These are phyloP conservation scores for Polietes domitor DNA, from an alignment of 2,888 invertebrate species.

Conservation along the genomic window DNA sequence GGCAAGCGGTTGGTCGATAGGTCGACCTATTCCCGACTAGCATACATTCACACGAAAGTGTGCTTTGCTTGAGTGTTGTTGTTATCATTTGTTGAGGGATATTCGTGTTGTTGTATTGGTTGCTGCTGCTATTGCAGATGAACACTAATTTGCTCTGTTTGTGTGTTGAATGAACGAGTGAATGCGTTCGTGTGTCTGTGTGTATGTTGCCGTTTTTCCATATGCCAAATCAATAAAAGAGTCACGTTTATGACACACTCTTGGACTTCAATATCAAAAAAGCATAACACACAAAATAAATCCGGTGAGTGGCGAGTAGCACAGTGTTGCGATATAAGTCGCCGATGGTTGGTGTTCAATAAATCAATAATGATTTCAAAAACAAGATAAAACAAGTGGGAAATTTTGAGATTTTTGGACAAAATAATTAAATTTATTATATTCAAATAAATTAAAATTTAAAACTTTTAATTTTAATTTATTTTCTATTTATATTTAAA, in stretches of 20 bases:
- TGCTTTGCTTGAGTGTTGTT: neutral
- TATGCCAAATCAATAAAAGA: slow-evolving; percentile 54
- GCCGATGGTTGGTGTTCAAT: too few species aligned
- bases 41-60: neutral
- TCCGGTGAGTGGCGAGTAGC: neutral
- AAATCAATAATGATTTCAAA: too few species aligned
- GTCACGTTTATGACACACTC: slow-evolving; percentile 63
- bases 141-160: slow-evolving; percentile 50
- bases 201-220: slow-evolving; percentile 36
- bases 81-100: neutral
- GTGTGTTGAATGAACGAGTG: neutral
- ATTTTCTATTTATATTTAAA: too few species aligned
- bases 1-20: neutral
- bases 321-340: slow-evolving; percentile 35
- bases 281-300: slow-evolving; percentile 1
- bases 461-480: too few species aligned
- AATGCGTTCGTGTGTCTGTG: slow-evolving; percentile 7
- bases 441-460: too few species aligned
- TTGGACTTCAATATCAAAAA: slow-evolving; percentile 21
- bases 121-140: neutral
- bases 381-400: too few species aligned
- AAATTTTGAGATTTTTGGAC: too few species aligned
- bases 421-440: too few species aligned
- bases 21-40: neutral
- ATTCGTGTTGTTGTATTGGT: neutral